phyloP scores from a whole-genome alignment of 2,113 vertebrate species.

The Psophia crepitans region DNA sequence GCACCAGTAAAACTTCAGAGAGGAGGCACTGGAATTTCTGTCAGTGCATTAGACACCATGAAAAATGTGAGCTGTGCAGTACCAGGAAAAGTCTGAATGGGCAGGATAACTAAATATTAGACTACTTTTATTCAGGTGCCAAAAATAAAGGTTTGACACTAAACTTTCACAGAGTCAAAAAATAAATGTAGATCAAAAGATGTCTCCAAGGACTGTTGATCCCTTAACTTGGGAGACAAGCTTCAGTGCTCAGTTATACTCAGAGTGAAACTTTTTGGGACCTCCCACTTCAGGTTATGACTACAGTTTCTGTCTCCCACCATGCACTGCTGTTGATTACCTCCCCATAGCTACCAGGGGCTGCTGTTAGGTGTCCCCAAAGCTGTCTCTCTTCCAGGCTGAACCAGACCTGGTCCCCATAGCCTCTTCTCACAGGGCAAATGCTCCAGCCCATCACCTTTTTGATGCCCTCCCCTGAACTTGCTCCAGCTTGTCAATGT shows the following conservation, averaged over 20 bases:
- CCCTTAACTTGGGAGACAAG: not conserved
- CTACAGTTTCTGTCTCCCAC: not conserved
- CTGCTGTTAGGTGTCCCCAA: not conserved
- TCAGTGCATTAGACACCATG: not conserved
- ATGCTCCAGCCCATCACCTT: not conserved
- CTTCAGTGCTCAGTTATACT: not conserved
- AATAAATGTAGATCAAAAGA: not conserved
- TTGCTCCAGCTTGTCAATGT: not conserved
- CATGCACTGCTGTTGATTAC: not conserved
- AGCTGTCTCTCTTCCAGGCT: not conserved
- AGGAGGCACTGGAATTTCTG: not conserved
- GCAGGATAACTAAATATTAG: not conserved
- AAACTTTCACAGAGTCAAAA: not conserved
- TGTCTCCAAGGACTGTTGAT: not conserved
- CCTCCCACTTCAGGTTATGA: not conserved
- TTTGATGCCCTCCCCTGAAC: not conserved
- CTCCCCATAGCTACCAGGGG: accelerated
- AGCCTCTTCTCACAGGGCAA: not conserved
- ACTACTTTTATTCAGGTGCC: not conserved
- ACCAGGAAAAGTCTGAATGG: not conserved
- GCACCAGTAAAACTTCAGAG: not conserved
- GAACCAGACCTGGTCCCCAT: not conserved
- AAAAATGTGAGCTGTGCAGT: not conserved
- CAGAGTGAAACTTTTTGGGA: not conserved
- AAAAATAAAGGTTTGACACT: not conserved